Conservation (phyloP, 2,888 invertebrate species). For the Tromatobia lineatoria region DNA sequence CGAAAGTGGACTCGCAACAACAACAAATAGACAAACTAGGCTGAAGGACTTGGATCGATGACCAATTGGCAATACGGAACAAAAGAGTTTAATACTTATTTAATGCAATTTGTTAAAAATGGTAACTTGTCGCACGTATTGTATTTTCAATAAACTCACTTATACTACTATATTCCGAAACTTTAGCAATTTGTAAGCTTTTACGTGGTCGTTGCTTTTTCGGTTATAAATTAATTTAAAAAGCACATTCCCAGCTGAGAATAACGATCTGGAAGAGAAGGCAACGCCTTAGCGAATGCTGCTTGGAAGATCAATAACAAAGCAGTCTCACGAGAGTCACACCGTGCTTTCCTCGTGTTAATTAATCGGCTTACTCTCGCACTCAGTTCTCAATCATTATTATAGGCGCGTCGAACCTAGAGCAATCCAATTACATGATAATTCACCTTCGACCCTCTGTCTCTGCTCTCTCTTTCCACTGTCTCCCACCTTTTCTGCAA, state of each 20-base stretch:
- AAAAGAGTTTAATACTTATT: too few species aligned
- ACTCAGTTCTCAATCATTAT: conserved; percentile 50
- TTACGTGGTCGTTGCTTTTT: conserved; percentile 1
- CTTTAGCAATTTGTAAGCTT: neutral
- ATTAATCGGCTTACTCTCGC: conserved; percentile 46
- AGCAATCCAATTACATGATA: conserved; percentile 53
- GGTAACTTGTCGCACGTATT: too few species aligned
- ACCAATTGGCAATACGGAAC: too few species aligned
- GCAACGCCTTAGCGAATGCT: conserved; percentile 12
- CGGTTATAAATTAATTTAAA: neutral
- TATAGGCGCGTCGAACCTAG: conserved; percentile 30
- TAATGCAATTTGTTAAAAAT: too few species aligned
- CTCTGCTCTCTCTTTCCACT: neutral
- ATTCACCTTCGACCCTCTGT: conserved; percentile 43
- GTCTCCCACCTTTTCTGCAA: neutral
- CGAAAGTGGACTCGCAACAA: too few species aligned
- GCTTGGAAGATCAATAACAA: conserved; percentile 35
- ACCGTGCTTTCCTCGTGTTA: conserved; percentile 32
- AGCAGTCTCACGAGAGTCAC: conserved; percentile 34
- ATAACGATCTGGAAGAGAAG: conserved; percentile 1
- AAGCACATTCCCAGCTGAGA: neutral
- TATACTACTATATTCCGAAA: too few species aligned
- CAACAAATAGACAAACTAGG: too few species aligned
- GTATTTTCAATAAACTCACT: too few species aligned
- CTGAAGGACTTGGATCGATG: too few species aligned